Conservation (phyloP, 2,888 invertebrate species). For the Spilarctia lutea region DNA sequence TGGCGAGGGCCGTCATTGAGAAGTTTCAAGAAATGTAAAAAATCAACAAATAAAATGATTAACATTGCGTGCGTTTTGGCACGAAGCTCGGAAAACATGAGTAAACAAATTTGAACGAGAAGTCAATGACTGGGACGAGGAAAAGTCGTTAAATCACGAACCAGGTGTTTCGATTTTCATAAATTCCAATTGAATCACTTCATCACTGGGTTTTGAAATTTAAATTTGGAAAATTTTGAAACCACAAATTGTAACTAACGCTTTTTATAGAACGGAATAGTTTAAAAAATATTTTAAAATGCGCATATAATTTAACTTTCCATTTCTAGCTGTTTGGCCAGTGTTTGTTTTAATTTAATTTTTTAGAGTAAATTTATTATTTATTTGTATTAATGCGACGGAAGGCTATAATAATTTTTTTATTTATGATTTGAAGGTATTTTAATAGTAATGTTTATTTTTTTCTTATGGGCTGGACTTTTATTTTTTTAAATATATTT, state of each 20-base stretch:
- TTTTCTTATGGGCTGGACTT: not conserved
- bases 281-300: constrained; percentile 25
- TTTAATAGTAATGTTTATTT: not conserved
- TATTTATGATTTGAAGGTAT: not conserved
- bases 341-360: constrained; percentile 44
- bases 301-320: constrained; percentile 31
- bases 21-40: constrained; percentile 50
- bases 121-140: constrained; percentile 75
- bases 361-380: constrained; percentile 9
- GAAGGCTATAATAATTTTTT: not conserved
- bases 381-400: not conserved
- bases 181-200: constrained; percentile 18
- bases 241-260: constrained; percentile 14
- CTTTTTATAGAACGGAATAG: constrained; percentile 13
- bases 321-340: constrained; percentile 18
- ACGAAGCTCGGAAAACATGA: constrained; percentile 64
- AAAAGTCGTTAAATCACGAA: constrained; percentile 63
- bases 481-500: constrained; percentile 4
- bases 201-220: constrained; percentile 20
- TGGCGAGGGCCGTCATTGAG: constrained; percentile 47
- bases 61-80: constrained; percentile 69
- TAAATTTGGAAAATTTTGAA: constrained; percentile 18
- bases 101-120: constrained; percentile 71
- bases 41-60: constrained; percentile 62
- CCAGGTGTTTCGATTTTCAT: constrained; percentile 34